A percentile compares a stretch with the other conserved stretches of the same genome.
Evolutionary conservation across 2,797 vertebrate genomes (phyloP).

Genomic region (Falco biarmicus): DNA sequence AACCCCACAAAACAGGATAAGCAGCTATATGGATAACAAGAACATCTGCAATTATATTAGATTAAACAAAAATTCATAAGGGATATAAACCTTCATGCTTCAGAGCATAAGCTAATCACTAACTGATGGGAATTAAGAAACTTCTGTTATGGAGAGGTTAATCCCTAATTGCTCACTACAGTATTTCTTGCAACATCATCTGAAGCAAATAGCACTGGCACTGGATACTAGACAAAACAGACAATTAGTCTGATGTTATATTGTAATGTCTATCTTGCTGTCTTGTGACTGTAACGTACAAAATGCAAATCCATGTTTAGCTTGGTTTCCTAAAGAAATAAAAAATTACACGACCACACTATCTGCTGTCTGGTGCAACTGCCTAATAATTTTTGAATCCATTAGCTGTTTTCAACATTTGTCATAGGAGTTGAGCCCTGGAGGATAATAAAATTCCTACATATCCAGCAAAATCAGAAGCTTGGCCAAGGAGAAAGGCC

Average conservation of each 20-base stretch:
- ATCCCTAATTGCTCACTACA: slow-evolving; percentile 61
- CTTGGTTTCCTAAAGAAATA: background rate
- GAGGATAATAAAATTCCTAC: background rate
- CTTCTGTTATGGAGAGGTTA: slow-evolving; percentile 68
- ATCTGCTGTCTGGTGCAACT: background rate
- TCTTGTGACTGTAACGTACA: background rate
- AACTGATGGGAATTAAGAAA: slow-evolving; percentile 70
- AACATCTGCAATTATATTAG: slow-evolving; percentile 64
- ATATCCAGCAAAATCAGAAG: background rate
- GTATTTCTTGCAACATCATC: slow-evolving; percentile 54
- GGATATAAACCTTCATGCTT: slow-evolving; percentile 67
- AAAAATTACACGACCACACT: background rate
- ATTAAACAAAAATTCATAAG: slow-evolving; percentile 69
- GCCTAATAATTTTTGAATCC: background rate
- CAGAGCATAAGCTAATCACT: slow-evolving; percentile 68
- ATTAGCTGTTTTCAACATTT: background rate
- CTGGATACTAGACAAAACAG: slow-evolving; percentile 31
- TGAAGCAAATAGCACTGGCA: slow-evolving; percentile 37
- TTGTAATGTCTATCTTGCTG: slow-evolving; percentile 5
- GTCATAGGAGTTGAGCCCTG: background rate
- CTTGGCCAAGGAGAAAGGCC: background rate
- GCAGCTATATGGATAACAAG: slow-evolving; percentile 55
- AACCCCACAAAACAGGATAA: background rate
- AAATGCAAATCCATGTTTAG: background rate
- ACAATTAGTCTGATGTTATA: slow-evolving; percentile 44